Percentiles rank a stretch among this genome's conserved stretches.
Conservation (phyloP, 2,797 vertebrate species). For the Sebastolobus alascanus region DNA sequence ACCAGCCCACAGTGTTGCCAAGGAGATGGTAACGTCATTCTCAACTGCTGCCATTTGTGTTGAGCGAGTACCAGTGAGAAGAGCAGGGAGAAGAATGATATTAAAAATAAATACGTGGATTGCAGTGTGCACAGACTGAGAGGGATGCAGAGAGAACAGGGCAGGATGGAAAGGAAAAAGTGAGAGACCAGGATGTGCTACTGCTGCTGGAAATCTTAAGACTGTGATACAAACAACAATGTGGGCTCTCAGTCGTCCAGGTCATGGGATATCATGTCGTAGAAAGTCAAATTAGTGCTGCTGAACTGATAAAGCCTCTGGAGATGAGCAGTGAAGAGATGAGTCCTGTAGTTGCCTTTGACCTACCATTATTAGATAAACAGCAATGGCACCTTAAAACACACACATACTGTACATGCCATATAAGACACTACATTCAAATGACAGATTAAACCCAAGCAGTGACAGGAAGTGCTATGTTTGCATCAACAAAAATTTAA, state of each 20-base stretch:
- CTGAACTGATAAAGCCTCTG: not conserved
- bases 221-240: slow-evolving; percentile 22
- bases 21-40: slow-evolving; percentile 82
- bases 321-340: not conserved
- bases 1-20: slow-evolving; percentile 80
- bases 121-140: slow-evolving; percentile 41
- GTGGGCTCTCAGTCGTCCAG: not conserved
- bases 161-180: slow-evolving; percentile 3
- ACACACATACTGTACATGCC: not conserved
- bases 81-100: slow-evolving; percentile 62
- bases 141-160: slow-evolving; percentile 21
- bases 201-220: not conserved
- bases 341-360: not conserved
- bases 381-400: not conserved
- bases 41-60: slow-evolving; percentile 81
- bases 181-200: not conserved
- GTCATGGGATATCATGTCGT: slow-evolving; percentile 24
- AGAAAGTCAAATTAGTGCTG: slow-evolving; percentile 16
- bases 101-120: slow-evolving; percentile 77
- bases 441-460: not conserved
- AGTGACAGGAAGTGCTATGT: not conserved
- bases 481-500: not conserved
- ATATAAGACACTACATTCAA: not conserved
- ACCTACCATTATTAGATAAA: not conserved
- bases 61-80: slow-evolving; percentile 62